A percentile compares a stretch with the other conserved stretches of the same genome.
Evolutionary conservation across 30 jellyfish, hydroid and myxozoan species (phyloP).

Genomic region (Hydra vulgaris): DNA sequence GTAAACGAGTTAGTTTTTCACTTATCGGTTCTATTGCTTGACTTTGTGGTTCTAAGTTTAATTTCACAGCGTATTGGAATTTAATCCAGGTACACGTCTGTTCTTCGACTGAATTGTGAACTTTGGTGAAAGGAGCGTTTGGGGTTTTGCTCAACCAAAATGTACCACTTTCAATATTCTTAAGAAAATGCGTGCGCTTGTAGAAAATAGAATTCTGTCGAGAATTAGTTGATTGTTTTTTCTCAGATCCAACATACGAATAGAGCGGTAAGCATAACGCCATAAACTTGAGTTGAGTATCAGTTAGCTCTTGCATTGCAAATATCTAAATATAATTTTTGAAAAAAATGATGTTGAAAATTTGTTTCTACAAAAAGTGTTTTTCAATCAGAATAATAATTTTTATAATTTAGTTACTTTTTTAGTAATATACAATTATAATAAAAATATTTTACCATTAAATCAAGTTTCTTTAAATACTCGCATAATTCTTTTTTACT

Average conservation of each 20-base stretch:
- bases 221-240: background rate
- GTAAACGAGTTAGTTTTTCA: background rate
- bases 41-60: background rate
- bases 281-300: slow-evolving; percentile 2
- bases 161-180: slow-evolving; percentile 7
- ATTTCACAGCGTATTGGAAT: background rate
- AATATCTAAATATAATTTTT: slow-evolving; percentile 7
- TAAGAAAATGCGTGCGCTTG: background rate
- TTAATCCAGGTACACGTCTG: slow-evolving; percentile 18
- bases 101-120: background rate
- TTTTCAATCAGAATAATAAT: background rate
- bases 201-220: slow-evolving; percentile 16
- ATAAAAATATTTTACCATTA: background rate
- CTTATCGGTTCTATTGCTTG: background rate
- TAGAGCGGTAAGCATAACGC: slow-evolving; percentile 5
- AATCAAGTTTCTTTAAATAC: background rate
- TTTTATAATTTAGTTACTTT: too few relatives aligned
- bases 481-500: background rate
- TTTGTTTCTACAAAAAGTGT: background rate
- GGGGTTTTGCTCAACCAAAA: slow-evolving; percentile 27
- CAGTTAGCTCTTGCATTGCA: slow-evolving; percentile 22
- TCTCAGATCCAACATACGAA: slow-evolving; percentile 5
- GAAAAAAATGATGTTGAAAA: too few relatives aligned
- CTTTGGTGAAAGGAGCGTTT: background rate
- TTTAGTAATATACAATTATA: background rate